phyloP scores from a whole-genome alignment of 2,888 invertebrate genomes.

The Fabriciana adippe region DNA sequence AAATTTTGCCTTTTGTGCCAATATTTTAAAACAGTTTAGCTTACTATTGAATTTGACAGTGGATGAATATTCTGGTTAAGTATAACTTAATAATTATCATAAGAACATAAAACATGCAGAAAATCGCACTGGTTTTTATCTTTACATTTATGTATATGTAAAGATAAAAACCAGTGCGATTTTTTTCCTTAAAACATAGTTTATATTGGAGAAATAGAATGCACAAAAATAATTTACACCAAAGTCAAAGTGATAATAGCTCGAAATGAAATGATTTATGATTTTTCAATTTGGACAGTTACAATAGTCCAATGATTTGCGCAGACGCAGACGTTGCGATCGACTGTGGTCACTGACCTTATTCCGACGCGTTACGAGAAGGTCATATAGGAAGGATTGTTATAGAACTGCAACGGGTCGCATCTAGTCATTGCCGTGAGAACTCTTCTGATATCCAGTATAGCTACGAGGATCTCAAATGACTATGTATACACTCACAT shows the following conservation, averaged over 20 bases:
- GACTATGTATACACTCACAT: constrained; percentile 51
- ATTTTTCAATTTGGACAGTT: constrained; percentile 35
- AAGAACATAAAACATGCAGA: no score
- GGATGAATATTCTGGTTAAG: background rate
- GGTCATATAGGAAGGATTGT: constrained; percentile 22
- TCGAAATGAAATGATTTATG: constrained; percentile 41
- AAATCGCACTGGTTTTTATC: no score
- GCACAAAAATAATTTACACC: constrained; percentile 22
- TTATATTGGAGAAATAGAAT: constrained; percentile 3
- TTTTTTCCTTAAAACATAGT: background rate
- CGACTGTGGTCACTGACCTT: constrained; percentile 29
- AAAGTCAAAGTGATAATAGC: constrained; percentile 39
- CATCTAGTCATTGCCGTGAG: constrained; percentile 62
- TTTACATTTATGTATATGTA: no score
- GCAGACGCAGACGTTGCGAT: constrained; percentile 32
- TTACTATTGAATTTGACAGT: no score
- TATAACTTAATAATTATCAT: background rate
- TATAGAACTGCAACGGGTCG: constrained; percentile 40
- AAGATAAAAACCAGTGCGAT: background rate
- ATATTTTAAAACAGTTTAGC: no score
- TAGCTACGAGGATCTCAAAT: constrained; percentile 53
- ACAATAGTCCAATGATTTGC: constrained; percentile 36
- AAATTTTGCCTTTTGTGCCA: no score
- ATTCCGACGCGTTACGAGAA: constrained; percentile 25
- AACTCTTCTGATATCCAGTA: constrained; percentile 57